Evolutionary conservation across 2,113 vertebrate species (phyloP), one percentile per base, ranked within the genome.

Genomic region (Podarcis raffonei): DNA sequence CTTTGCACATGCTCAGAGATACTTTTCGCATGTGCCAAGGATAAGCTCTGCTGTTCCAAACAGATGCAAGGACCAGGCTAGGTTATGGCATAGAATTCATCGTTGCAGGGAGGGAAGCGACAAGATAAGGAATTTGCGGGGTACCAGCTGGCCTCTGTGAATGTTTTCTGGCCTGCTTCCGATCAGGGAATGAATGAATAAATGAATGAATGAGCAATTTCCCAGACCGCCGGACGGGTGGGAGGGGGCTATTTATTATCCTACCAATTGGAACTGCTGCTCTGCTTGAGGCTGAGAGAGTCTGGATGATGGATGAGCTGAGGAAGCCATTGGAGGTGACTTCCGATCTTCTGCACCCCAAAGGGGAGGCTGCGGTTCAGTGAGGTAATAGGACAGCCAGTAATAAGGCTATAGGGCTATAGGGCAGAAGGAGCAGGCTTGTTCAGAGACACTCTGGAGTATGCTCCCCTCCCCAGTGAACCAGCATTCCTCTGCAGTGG

Each of bases 161-260:
- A 23, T 25, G n/a, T 57, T 12, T 37, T 25, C 25, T 83, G 20
- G 23, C 72, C 65, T 57, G 59, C 8, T 42, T 76, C 71, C 23
- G 30, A 82, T 16, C 35, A 48, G 57, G 69, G 80, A 37, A 69
- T 20, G 78, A 71, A 71, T 32, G 39, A 75, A 18, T 12, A 66
- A 87, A 83, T 20, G 78, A 71, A 71, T 32, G 66, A 87, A 83
- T 27, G n/a, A 78, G 20, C 74, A 20, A 57, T 78, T 84, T 84
- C 62, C 75, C 87, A 78, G 71, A 81, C 59, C 13, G 22, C 42
- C 37, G 66, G 77, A 78, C n/a, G 77, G 25, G 27, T 78, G 59
- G 57, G 57, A 16, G n/a, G n/a, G 42, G 42, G 39, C 42, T 71
- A 68, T 81, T 87, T 39, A 39, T 89, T 76, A 77, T 88, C 87